Conservation (phyloP, 1,140 invertebrate species). For the Rhopalosiphum padi region DNA sequence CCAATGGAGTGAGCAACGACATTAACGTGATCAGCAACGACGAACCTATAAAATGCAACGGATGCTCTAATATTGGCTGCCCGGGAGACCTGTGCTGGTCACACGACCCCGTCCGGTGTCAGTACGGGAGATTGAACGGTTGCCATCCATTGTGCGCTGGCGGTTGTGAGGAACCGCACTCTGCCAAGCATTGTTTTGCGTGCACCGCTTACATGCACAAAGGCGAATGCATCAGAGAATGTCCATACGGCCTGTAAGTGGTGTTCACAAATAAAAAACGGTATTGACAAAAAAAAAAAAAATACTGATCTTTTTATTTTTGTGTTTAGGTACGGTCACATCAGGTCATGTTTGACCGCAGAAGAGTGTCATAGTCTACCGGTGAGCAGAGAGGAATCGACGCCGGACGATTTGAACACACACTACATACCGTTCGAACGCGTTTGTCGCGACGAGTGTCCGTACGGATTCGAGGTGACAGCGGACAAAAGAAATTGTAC, state of each 20-base stretch:
- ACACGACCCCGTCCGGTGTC: slow-evolving; percentile 54
- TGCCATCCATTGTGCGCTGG: slow-evolving; percentile 61
- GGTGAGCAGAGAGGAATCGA: slow-evolving; percentile 64
- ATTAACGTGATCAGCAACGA: slow-evolving; percentile 42
- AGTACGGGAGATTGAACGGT: slow-evolving; percentile 57
- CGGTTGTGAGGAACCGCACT: slow-evolving; percentile 59
- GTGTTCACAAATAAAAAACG: background rate
- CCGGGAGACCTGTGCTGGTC: slow-evolving; percentile 59
- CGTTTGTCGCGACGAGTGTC: slow-evolving; percentile 79
- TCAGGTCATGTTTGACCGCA: slow-evolving; percentile 75
- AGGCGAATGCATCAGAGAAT: slow-evolving; percentile 59
- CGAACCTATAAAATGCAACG: slow-evolving; percentile 31
- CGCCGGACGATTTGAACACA: slow-evolving; percentile 61
- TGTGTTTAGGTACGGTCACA: slow-evolving; percentile 53
- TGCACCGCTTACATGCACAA: slow-evolving; percentile 59
- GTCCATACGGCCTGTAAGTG: slow-evolving; percentile 60
- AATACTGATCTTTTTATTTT: slow-evolving; percentile 27
- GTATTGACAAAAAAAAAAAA: background rate
- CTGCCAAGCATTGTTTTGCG: slow-evolving; percentile 58
- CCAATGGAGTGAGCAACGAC: slow-evolving; percentile 56
- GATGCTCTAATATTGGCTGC: slow-evolving; percentile 45
- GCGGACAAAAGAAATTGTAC: slow-evolving; percentile 25
- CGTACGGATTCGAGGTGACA: slow-evolving; percentile 68
- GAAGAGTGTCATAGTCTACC: slow-evolving; percentile 71
- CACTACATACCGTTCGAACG: slow-evolving; percentile 66